A percentile compares a stretch with the other conserved stretches of the same genome.
Conservation (phyloP, 2,888 invertebrate species). For the Pseudanteris insignis region DNA sequence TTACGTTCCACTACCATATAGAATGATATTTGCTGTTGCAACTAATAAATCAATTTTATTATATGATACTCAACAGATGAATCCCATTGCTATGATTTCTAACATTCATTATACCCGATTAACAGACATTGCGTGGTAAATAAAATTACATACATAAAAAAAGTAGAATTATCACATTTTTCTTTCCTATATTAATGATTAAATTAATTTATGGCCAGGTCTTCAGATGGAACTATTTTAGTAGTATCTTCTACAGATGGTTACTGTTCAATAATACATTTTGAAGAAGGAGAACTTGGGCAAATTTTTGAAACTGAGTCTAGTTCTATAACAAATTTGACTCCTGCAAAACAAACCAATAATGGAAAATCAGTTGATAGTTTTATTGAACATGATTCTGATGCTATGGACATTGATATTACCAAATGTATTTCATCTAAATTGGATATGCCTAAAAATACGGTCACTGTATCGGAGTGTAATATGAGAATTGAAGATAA, state of each 20-base stretch:
- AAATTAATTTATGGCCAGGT: conserved; percentile 69
- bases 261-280: conserved; percentile 85
- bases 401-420: conserved; percentile 61
- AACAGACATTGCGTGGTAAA: conserved; percentile 85
- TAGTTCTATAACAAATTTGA: conserved; percentile 2
- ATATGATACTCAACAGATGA: conserved; percentile 86
- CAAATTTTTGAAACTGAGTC: conserved; percentile 66
- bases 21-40: conserved; percentile 91
- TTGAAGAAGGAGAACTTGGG: conserved; percentile 79
- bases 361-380: conserved; percentile 2
- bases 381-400: conserved; percentile 51
- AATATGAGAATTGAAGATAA: conserved; percentile 1
- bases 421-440: conserved; percentile 26
- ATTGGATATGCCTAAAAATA: conserved; percentile 4
- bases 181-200: too few relatives aligned
- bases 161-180: too few relatives aligned
- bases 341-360: conserved; percentile 12
- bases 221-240: conserved; percentile 78
- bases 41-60: conserved; percentile 86
- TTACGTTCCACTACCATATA: conserved; percentile 74
- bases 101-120: conserved; percentile 91
- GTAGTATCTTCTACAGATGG: conserved; percentile 89
- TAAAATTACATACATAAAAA: conserved; percentile 3
- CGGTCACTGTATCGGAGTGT: neutral
- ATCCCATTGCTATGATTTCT: conserved; percentile 81